Evolutionary conservation across 1,140 invertebrate genomes (phyloP), one percentile per base, ranked within the genome.

Genomic region (Oedothorax gibbosus): DNA sequence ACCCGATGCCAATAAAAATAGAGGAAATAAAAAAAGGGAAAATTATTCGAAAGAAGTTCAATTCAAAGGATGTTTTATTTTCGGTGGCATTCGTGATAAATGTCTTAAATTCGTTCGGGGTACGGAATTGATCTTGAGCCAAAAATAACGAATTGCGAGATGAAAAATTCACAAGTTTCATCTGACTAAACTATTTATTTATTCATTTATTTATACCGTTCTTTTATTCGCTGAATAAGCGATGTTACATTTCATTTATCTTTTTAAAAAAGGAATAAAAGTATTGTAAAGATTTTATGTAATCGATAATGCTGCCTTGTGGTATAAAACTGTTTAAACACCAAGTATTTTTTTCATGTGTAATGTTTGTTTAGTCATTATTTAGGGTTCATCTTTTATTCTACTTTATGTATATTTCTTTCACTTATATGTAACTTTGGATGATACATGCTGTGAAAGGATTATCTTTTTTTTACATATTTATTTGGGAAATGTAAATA

Each of bases 151-250:
- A 53, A 54, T 18, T 15, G 69, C 15, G 72, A 53, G 72, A 57
- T 73, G 53, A 50, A 71, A 75, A 75, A 57, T 18, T 35, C 20
- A 35, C 14, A 57, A 75, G 72, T 57, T 75, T 75, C 72, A 75
- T 75, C 54, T 75, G 72, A 75, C 72, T 75, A 18, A 75, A 75
- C 72, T 75, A 57, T 75, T 75, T 75, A 75, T 75, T 75, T 75
- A 75, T 75, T 60, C 35, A 35, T 35, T 35, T 35, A 35, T 35
- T 35, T 35, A 35, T 35, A 35, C 35, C 35, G 35, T 71, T 71
- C 69, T 71, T 71, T 53, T 12, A 49, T 14, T 7, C n/a, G 68
- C 68, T 15, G 68, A 71, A 71, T 71, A 71, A 71, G 69, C n/a
- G 10, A 71, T 54, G 69, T 35, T 35, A 1, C 50, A 71, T 71